Evolutionary conservation across 2,797 vertebrate species (phyloP), one percentile per base, ranked within the genome.

Genomic region (Syngnathus acus): DNA sequence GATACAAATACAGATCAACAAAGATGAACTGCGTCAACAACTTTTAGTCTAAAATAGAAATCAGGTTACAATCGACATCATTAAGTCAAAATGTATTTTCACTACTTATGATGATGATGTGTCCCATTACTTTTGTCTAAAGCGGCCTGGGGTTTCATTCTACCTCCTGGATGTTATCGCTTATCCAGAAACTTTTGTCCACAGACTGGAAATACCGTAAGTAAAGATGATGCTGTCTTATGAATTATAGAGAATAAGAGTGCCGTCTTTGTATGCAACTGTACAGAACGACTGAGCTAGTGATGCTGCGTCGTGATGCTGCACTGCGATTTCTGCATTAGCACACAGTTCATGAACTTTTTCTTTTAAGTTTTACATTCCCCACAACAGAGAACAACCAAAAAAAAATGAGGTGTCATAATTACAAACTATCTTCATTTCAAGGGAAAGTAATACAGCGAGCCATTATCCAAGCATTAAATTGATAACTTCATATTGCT

Each of bases 401-500:
- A 38, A 9, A 26, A 55, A 21, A 40, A 55, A 57, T 39, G 19
- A 51, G 38, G 11, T 39, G 8, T 51, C 16, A 38, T 72, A 59
- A 77, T 67, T 64, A 63, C 37, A 50, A 64, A 40, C 58, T 60
- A 19, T 60, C n/a, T 53, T 53, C 55, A 81, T 72, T 79, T 69
- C 16, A 58, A 54, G 45, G 62, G 4, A 58, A 65, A 74, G 21
- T 19, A 26, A 48, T 69, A 50, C 21, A 65, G 68, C 54, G 68
- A 47, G 4, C 16, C 38, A 67, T 68, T 65, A 59, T 68, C 9
- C 62, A 66, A 32, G 54, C 71, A 68, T 79, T 80, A 57, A 66
- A 74, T 55, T 62, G 66, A 74, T 70, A 75, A 70, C 61, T 75
- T 79, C 32, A 67, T 66, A 62, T 60, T 59, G 62, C 65, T 71